Evolutionary conservation across 2,113 vertebrate genomes (phyloP).

Genomic region (Takifugu bimaculatus): DNA sequence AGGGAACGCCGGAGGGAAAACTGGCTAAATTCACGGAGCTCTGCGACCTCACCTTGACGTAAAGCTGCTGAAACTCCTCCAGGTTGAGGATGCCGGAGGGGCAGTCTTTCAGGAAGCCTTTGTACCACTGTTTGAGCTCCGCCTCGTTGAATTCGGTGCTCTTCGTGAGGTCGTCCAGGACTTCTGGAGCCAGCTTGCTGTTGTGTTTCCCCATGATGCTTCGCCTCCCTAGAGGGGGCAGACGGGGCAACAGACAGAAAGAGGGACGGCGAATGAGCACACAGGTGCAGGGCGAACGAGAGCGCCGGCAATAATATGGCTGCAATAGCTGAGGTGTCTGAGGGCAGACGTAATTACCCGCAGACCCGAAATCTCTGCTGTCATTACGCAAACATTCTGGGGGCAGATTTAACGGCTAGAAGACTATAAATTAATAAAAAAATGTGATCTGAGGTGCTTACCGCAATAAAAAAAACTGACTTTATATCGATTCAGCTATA

Average conservation of each 20-base stretch:
- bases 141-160: slow-evolving; percentile 96
- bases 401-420: no score
- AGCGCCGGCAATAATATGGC: slow-evolving; percentile 7
- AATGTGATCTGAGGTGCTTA: no score
- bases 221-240: slow-evolving; percentile 39
- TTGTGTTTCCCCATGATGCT: slow-evolving; percentile 92
- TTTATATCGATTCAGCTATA: no score
- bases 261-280: not conserved
- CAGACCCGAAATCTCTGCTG: no score
- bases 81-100: slow-evolving; percentile 94
- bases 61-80: slow-evolving; percentile 98
- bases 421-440: no score
- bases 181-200: slow-evolving; percentile 95
- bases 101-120: slow-evolving; percentile 98
- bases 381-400: no score
- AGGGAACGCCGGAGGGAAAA: no score
- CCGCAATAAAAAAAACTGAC: no score
- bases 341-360: slow-evolving; percentile 12
- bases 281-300: slow-evolving; percentile 33
- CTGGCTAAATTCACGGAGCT: no score
- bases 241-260: not conserved
- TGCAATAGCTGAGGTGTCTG: slow-evolving; percentile 19
- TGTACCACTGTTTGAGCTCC: slow-evolving; percentile 99
- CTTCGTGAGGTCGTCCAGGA: slow-evolving; percentile 93
- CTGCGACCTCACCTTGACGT: slow-evolving; percentile 84